A percentile compares a stretch with the other conserved stretches of the same genome.
phyloP scores from a whole-genome alignment of 2,888 invertebrate genomes.

The Octodonta nipae region DNA sequence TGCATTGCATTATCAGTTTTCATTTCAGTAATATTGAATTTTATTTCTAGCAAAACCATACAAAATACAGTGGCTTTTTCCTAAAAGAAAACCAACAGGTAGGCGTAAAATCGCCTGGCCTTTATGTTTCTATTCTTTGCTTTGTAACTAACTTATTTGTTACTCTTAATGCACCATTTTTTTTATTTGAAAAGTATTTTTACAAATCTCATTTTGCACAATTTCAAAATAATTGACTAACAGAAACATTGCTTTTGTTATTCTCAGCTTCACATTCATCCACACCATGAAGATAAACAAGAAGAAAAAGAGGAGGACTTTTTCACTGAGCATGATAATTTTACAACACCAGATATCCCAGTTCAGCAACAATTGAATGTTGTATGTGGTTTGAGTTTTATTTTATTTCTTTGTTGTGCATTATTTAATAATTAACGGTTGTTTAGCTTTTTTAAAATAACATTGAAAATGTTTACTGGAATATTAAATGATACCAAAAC shows the following conservation, averaged over 20 bases:
- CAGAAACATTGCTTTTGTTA: slow-evolving; percentile 3
- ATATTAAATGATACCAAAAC: no score
- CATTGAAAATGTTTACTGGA: no score
- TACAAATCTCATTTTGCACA: no score
- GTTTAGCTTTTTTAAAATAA: no score
- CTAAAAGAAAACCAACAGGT: slow-evolving; percentile 22
- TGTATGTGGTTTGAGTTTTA: no score
- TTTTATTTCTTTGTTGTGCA: no score
- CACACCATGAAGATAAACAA: slow-evolving; percentile 42
- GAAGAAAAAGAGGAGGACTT: slow-evolving; percentile 67
- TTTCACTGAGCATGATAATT: slow-evolving; percentile 65
- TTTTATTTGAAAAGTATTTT: no score
- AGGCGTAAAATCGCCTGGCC: slow-evolving; percentile 19
- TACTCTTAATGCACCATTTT: no score
- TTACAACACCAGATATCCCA: slow-evolving; percentile 16
- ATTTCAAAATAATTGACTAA: no score
- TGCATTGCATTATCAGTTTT: not conserved
- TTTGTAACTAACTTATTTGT: no score
- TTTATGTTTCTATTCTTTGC: slow-evolving; percentile 3
- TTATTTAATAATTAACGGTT: no score
- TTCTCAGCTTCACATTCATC: slow-evolving; percentile 58
- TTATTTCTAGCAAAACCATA: slow-evolving; percentile 20
- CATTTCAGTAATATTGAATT: slow-evolving; percentile 5
- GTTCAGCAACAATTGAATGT: slow-evolving; percentile 12
- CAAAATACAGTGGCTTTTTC: slow-evolving; percentile 19